Base-by-base conservation (phyloP, 2,888 invertebrate species). In the Eueremaeus valkanovi region DNA sequence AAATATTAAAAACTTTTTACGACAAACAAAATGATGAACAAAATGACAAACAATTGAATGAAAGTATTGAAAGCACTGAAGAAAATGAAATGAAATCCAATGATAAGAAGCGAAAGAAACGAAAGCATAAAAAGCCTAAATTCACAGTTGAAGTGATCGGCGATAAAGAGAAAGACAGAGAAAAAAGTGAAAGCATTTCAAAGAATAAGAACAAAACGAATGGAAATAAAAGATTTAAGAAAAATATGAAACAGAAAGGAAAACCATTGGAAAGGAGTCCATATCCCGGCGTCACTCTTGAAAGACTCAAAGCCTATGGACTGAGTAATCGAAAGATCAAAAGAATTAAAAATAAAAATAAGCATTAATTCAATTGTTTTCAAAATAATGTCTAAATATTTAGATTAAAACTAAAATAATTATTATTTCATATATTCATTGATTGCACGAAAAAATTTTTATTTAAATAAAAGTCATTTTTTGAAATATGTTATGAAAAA, bases 1-100 rank as follows among this genome's bases (percentile, higher is more conserved):
- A 90, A 84, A 86, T 93, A 79, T 86, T 94, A 77, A 88, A 88
- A 5, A 93, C 93, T 82, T 85, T 95, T 40, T 95, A 90, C 83
- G 84, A 83, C 16, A 63, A 63, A 9, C 6, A 36, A n/a, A 18
- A 74, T 27, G 18, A 29, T 55, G 76, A 77, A 31, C 58, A 72
- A 21, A 27, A 13, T 33, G 33, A 72, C 0, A 3, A 58, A 13
- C 16, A 27, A 1, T 24, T 40, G 27, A 24, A 29, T 73, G 1
- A 9, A 45, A 40, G 16, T 51, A 36, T 18, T 66, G 9, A 9
- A 16, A 76, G 8, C 11, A n/a, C 3, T 13, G 13, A 31, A 36
- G 58, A 73, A 27, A 21, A 9, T 21, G n/a, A n/a, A n/a, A n/a
- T n/a, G n/a, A n/a, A 45, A n/a, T n/a, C n/a, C 18, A 45, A 45